phyloP scores from a whole-genome alignment of 1,140 invertebrate species.

The Drosophila ironensis region DNA sequence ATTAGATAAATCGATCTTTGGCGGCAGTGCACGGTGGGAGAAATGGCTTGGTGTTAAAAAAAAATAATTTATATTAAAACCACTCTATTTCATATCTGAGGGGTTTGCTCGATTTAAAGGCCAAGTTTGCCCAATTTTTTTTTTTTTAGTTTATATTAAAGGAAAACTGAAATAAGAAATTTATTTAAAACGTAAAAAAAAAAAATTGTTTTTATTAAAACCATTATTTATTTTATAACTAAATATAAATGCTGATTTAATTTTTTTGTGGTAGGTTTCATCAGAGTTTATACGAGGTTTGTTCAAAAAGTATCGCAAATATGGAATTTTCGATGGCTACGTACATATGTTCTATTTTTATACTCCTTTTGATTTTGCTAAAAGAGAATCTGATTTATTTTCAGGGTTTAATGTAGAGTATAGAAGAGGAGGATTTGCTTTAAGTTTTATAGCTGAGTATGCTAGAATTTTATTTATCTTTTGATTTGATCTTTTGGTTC shows the following conservation, averaged over 20 bases:
- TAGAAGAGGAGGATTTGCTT: neutral
- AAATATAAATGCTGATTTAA: conserved; percentile 57
- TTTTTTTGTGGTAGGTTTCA: conserved; percentile 60
- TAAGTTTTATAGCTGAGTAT: neutral
- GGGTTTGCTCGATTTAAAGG: no score
- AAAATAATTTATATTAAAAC: no score
- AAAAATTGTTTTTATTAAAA: no score
- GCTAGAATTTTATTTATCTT: neutral
- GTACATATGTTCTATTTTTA: conserved; percentile 86
- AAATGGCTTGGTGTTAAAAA: no score
- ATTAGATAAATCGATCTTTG: no score
- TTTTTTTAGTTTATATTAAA: no score
- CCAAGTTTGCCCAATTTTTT: no score
- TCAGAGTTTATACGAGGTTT: conserved; percentile 83
- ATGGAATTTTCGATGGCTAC: conserved; percentile 84
- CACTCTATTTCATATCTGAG: no score
- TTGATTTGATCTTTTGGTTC: no score
- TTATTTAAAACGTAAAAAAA: no score
- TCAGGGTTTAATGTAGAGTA: neutral
- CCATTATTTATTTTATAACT: conserved; percentile 61
- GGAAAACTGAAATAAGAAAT: no score
- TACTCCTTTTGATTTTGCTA: conserved; percentile 89
- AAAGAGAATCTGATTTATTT: neutral
- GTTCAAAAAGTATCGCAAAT: conserved; percentile 83
- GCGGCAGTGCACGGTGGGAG: no score